Base-by-base conservation (phyloP, 1,140 invertebrate species). In the Lordiphosa mommai region DNA sequence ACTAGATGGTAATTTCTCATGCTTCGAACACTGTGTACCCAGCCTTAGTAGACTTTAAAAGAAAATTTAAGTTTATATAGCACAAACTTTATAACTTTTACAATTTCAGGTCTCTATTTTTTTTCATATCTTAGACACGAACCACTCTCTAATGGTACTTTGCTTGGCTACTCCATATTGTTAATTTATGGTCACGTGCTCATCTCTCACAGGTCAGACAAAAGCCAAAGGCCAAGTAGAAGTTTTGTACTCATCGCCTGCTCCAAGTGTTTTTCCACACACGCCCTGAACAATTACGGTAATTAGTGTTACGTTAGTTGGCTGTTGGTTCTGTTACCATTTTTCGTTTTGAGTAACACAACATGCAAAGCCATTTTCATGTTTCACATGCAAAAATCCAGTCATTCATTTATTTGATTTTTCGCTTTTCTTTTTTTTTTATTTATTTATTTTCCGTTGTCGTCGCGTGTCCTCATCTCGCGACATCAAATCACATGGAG, bases 291-390 rank as follows among this genome's bases (percentile, higher is more conserved):
- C 74, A 82, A 82, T 82, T 82, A 82, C 49, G 52, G 71, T 82
- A 82, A 82, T 82, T 82, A 84, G 77, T 72, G 61, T 55, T 64
- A 71, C 77, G 71, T 69, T 61, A 41, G 65, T 56, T 34, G 61
- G 41, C 40, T 65, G 32, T 34, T 49, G 32, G 27, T 33, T 17
- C 41, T 47, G 32, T 46, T 61, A 33, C 56, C 59, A 43, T 38
- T 60, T 4, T 37, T 49, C 33, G 50, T 46, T 51, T n/a, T 57
- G 23, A 27, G 14, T 40, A 43, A 49, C 37, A 64, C 48, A 64
- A 57, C 76, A 76, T 82, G 76, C 70, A 80, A 82, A 80, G 74
- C 74, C 57, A 50, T 64, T 82, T 74, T 66, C 74, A 69, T 80
- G 76, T 67, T 67, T 59, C 66, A 61, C 61, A 61, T 52, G 52